Conservation (phyloP, 53 echinoderm and acorn worm species). For the Temnopleurus reevesii region DNA sequence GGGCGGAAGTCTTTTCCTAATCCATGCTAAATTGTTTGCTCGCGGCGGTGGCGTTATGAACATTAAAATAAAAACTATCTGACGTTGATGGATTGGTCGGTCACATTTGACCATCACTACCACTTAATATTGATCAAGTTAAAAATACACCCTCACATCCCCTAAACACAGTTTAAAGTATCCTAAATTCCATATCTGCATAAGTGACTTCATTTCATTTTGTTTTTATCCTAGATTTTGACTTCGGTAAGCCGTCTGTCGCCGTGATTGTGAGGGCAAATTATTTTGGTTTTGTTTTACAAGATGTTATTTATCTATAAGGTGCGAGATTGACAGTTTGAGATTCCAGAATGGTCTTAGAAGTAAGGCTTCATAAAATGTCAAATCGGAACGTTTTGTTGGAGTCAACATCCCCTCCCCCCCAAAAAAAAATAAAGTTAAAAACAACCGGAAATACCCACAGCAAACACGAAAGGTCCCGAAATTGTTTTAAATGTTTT, state of each 20-base stretch:
- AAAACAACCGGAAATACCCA: no score
- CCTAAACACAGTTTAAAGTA: background rate
- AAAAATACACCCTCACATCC: background rate
- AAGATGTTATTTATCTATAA: background rate
- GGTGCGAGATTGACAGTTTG: background rate
- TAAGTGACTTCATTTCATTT: background rate
- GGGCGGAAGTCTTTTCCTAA: background rate
- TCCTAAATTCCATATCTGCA: background rate
- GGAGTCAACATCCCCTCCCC: no score
- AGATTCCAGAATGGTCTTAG: no score
- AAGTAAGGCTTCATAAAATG: no score
- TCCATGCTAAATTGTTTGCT: slow-evolving; percentile 43
- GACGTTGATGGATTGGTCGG: slow-evolving; percentile 1
- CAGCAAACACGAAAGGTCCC: no score
- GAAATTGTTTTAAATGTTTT: no score
- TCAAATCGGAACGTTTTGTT: no score
- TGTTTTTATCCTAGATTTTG: background rate
- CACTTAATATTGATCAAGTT: background rate
- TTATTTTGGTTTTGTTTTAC: background rate
- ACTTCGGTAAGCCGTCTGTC: background rate
- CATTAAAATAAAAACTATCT: background rate
- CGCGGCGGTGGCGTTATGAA: background rate
- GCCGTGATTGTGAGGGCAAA: background rate
- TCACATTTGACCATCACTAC: slow-evolving; percentile 22
- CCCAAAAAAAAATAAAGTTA: no score